Percentiles rank a stretch among this genome's conserved stretches.
Evolutionary conservation across 2,113 vertebrate species (phyloP).

Genomic region (Gavialis gangeticus): DNA sequence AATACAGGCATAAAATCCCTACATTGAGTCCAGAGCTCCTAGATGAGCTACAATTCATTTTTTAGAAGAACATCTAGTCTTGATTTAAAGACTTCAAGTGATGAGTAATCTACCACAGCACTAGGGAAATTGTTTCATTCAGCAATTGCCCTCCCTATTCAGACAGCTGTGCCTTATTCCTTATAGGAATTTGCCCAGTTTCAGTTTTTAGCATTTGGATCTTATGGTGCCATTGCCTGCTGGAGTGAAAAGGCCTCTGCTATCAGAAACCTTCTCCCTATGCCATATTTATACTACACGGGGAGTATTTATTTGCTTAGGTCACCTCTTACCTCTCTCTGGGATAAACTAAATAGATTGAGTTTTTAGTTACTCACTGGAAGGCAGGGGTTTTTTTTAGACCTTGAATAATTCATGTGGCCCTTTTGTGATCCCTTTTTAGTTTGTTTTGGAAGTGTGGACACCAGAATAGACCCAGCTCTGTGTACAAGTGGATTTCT

Average conservation of each 20-base stretch:
- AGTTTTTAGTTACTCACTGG: rapidly evolving
- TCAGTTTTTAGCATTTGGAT: not conserved
- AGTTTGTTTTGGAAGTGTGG: not conserved
- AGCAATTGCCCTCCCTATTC: not conserved
- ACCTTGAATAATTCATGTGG: not conserved
- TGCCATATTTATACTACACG: not conserved
- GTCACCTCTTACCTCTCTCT: not conserved
- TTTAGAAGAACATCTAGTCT: not conserved
- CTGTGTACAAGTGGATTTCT: not conserved
- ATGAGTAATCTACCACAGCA: not conserved
- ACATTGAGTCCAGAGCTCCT: not conserved
- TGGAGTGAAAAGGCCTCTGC: not conserved
- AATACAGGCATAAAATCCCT: not conserved
- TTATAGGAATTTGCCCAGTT: not conserved
- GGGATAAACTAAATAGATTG: not conserved
- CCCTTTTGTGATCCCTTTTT: not conserved
- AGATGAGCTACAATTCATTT: not conserved
- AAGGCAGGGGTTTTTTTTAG: not conserved
- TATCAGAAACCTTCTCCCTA: not conserved
- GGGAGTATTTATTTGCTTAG: not conserved
- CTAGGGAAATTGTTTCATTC: not conserved
- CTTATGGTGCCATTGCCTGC: not conserved
- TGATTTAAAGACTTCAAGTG: slow-evolving; percentile 1
- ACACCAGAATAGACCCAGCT: not conserved
- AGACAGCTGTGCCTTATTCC: not conserved